These are phyloP conservation scores for Tiliacea aurago DNA, from an alignment of 2,888 invertebrate species.

Conservation along the genomic window DNA sequence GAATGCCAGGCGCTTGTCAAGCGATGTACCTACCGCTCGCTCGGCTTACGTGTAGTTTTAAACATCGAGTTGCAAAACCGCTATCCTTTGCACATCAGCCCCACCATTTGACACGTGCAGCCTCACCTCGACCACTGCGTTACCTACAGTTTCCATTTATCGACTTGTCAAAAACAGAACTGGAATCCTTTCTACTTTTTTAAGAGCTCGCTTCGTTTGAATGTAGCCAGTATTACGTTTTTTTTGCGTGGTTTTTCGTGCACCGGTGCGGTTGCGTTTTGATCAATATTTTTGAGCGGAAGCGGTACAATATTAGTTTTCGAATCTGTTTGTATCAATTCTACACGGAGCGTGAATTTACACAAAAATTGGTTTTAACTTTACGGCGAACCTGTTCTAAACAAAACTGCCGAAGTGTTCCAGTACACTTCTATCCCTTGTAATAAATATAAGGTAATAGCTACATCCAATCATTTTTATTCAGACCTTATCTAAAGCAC, in stretches of 20 bases:
- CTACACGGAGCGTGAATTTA: neutral
- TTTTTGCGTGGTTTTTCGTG: constrained; percentile 6
- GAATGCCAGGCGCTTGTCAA: neutral
- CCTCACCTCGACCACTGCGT: neutral
- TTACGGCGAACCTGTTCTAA: neutral
- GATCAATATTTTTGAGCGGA: constrained; percentile 40
- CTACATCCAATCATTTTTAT: constrained; percentile 17
- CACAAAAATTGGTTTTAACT: neutral
- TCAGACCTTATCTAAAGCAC: neutral
- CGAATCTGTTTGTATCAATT: neutral
- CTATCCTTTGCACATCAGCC: constrained; percentile 9
- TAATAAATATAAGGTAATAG: neutral
- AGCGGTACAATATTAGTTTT: neutral
- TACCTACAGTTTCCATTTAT: constrained; percentile 64
- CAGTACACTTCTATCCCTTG: neutral
- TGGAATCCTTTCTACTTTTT: constrained; percentile 37
- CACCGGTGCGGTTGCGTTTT: constrained; percentile 31
- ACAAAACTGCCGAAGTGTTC: neutral
- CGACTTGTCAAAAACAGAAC: constrained; percentile 69
- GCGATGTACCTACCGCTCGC: neutral
- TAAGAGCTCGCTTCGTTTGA: constrained; percentile 47
- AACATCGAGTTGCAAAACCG: neutral
- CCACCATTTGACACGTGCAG: constrained; percentile 5
- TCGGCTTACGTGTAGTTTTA: neutral
- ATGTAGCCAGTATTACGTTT: constrained; percentile 15